Base-by-base conservation (phyloP, 2,888 invertebrate genomes). In the Cyrtodaria siliqua region DNA sequence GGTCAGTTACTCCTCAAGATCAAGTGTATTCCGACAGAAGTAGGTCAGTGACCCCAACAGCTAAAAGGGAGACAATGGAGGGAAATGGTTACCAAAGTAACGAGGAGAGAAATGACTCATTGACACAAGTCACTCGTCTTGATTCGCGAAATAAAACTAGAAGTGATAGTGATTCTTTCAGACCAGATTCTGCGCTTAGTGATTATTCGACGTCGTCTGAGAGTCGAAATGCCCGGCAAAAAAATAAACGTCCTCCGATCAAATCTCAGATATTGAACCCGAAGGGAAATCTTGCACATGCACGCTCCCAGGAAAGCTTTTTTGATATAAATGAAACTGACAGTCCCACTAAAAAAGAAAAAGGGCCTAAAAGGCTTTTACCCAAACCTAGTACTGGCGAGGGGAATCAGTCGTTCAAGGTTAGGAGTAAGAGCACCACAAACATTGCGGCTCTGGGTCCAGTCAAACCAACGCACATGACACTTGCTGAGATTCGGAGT, bases 381-480 rank as follows among this genome's bases (percentile, higher is more conserved):
- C 88, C 89, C 24, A 86, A 87, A 69, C 88, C 88, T 23, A 81
- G 78, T 59, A 50, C 79, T 20, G 61, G 62, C 0, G 86, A 86
- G 18, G 73, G 63, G 6, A 82, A 73, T 50, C 82, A 86, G 26
- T 79, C 85, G n/a, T 86, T 87, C 56, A 85, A 84, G 50, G 74
- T 87, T n/a, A 88, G 86, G 73, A 86, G 87, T 76, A 89, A 88
- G 69, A 88, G 87, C 68, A 83, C 86, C 12, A 86, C 85, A 60
- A 89, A 87, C 61, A 77, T 87, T 16, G 67, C 81, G 24, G 79
- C 79, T 6, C 63, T 66, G 20, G 87, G 86, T 2, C 90, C 89
- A 9, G 82, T 89, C 16, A 88, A 88, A 73, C 88, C 90, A 27
- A 88, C 85, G n/a, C 87, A 88, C 64, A 86, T 85, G 84, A 83